Base-by-base conservation (phyloP, 1,140 invertebrate genomes). In the Lordiphosa stackelbergi region DNA sequence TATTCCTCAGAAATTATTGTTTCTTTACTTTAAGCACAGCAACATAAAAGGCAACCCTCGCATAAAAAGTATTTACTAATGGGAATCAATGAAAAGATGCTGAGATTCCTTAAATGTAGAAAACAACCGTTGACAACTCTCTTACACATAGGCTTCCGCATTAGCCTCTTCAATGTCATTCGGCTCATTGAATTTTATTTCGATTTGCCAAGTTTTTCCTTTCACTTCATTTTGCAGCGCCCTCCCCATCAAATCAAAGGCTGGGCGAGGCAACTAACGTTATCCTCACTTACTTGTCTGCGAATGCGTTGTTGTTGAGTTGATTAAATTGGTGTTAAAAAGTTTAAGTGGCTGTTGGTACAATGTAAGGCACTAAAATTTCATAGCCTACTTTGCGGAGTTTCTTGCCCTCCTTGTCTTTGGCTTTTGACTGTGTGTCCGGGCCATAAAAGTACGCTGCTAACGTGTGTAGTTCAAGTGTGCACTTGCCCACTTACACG, bases 251-350 rank as follows among this genome's bases (percentile, higher is more conserved):
- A 8, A 34, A 31, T 31, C 28, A 31, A 5, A 31, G 28, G 7
- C 36, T 11, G 28, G 11, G 24, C 41, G 41, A 13, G 16, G 40
- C 63, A 68, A 68, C 47, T 68, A 68, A 55, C 36, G 55, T 53
- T 34, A 42, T 52, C 48, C 36, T 51, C 10, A 5, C 10, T 48
- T 6, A 10, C 16, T n/a, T 12, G 8, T 28, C 24, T 9, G 28
- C 47, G 24, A 45, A 51, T 45, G 53, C 59, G 51, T 47, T 57
- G 63, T 66, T 66, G 77, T 65, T 60, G 41, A 56, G 43, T 83
- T 83, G 72, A 83, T 81, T 83, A 81, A 83, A 69, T 77, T 81
- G 78, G 64, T 69, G 77, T 81, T 81, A 72, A 83, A 81, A 81
- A 77, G 72, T 77, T 83, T 40, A 77, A 81, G 72, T 81, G 77